phyloP scores from a whole-genome alignment of 35 echinoderm and acorn worm genomes.

The Stichopus chloronotus region DNA sequence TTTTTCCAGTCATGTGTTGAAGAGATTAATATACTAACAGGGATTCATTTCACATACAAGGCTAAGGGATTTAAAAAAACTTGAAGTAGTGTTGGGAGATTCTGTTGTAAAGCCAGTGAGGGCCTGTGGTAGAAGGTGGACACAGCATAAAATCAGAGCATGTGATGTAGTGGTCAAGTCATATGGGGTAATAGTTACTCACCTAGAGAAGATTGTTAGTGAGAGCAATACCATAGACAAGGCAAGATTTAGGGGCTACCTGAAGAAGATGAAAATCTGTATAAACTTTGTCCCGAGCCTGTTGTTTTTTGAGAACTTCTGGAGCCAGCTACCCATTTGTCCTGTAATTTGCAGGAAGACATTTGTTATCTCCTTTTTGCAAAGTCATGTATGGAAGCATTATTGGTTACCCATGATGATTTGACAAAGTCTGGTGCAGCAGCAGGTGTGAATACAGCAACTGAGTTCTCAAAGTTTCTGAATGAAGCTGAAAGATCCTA shows the following conservation, averaged over 20 bases:
- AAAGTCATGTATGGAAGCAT: too few species aligned
- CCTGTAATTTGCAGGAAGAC: conserved; percentile 48
- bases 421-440: too few species aligned
- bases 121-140: conserved; percentile 15
- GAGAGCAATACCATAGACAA: conserved; percentile 42
- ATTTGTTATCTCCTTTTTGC: too few species aligned
- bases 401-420: too few species aligned
- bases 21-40: too few species aligned
- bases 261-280: conserved; percentile 14
- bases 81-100: neutral
- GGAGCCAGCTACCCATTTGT: conserved; percentile 41
- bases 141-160: conserved; percentile 31
- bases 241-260: conserved; percentile 44
- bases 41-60: too few species aligned
- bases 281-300: conserved; percentile 40
- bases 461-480: too few species aligned
- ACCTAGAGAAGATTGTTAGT: conserved; percentile 36
- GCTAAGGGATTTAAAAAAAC: neutral
- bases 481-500: too few species aligned
- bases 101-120: neutral
- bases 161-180: conserved; percentile 35
- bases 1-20: conserved; percentile 20
- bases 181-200: conserved; percentile 42
- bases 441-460: too few species aligned
- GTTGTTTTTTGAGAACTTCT: conserved; percentile 52